Percentiles rank a stretch among this genome's conserved stretches.
These are phyloP conservation scores for Scaeva pyrastri DNA, from an alignment of 2,888 invertebrate genomes.

Conservation along the genomic window DNA sequence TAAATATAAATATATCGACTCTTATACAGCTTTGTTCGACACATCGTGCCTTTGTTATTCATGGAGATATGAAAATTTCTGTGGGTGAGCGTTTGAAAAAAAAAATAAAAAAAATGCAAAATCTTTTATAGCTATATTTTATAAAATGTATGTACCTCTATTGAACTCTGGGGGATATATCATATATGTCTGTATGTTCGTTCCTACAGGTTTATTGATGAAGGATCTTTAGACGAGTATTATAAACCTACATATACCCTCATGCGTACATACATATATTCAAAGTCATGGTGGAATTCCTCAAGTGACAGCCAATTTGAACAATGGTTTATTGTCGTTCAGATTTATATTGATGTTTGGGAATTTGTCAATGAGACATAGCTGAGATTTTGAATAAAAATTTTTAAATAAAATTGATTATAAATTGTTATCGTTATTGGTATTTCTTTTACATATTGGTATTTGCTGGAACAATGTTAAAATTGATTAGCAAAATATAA, in stretches of 20 bases:
- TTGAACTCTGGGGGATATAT: neutral
- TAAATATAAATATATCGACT: too few species aligned
- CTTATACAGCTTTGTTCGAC: neutral
- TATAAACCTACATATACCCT: neutral
- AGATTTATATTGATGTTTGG: constrained; percentile 11
- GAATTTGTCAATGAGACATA: constrained; percentile 14
- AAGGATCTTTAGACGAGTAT: neutral
- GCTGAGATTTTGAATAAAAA: neutral
- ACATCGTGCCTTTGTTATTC: constrained; percentile 1
- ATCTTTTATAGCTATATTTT: constrained; percentile 9
- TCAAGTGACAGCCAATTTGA: constrained; percentile 45
- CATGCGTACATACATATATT: too few species aligned
- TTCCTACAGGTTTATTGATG: constrained; percentile 9
- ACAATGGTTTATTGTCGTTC: constrained; percentile 42
- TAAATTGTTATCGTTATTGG: neutral
- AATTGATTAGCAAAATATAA: too few species aligned
- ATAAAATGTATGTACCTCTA: constrained; percentile 1
- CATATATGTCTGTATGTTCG: too few species aligned
- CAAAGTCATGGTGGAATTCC: neutral
- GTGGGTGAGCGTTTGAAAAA: neutral
- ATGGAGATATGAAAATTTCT: neutral
- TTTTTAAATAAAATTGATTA: neutral
- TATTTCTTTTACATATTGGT: too few species aligned
- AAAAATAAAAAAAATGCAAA: constrained; percentile 4
- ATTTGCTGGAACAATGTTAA: too few species aligned